These are phyloP conservation scores for Maniola hyperantus DNA, from an alignment of 2,888 invertebrate genomes.

Conservation along the genomic window DNA sequence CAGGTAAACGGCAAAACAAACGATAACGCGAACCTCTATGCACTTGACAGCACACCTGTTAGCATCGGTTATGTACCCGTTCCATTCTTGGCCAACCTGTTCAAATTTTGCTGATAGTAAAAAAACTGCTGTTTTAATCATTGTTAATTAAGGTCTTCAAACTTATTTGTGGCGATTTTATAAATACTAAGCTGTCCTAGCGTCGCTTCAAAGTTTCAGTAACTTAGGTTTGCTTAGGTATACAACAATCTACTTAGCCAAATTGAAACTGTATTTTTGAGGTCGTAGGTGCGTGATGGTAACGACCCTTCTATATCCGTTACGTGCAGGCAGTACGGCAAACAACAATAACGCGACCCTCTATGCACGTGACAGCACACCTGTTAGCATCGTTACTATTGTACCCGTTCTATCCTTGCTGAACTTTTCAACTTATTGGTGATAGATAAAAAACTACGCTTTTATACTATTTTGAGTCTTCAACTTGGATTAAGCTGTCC, in stretches of 20 bases:
- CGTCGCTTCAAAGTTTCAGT: no score
- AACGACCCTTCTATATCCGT: conserved; percentile 20
- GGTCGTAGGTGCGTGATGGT: background rate
- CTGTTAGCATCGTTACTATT: conserved; percentile 23
- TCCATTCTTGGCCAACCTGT: background rate
- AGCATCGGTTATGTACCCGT: conserved; percentile 16
- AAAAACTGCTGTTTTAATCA: background rate
- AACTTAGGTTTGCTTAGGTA: no score
- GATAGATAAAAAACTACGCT: background rate
- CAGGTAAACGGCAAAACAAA: conserved; percentile 29
- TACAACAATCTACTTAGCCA: background rate
- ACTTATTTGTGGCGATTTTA: no score
- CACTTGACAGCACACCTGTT: conserved; percentile 35
- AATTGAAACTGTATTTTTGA: background rate
- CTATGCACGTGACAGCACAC: conserved; percentile 31
- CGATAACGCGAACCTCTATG: conserved; percentile 24
- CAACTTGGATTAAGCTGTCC: no score
- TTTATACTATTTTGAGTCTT: no score
- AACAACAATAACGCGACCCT: conserved; percentile 27
- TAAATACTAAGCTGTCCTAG: no score
- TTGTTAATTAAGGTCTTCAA: no score
- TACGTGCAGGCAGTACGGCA: conserved; percentile 29
- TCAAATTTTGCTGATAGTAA: background rate
- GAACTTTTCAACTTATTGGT: conserved; percentile 6
- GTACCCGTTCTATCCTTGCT: conserved; percentile 12